Base-by-base conservation (phyloP, 2,888 invertebrate genomes). In the Ferrisia virgata region DNA sequence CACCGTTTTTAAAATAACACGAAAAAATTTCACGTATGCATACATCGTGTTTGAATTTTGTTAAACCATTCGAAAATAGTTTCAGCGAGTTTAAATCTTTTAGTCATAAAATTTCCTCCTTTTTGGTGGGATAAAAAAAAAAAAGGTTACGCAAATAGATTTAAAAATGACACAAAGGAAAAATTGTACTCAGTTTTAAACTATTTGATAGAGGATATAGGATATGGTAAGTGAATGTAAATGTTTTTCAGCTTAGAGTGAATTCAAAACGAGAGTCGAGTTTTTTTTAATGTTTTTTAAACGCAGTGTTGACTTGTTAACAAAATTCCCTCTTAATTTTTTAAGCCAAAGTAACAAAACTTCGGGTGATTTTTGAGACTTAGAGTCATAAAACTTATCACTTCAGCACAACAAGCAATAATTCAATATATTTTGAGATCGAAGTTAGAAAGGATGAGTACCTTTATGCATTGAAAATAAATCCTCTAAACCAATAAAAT, bases 91-190 rank as follows among this genome's bases (percentile, higher is more conserved):
- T 53, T 53, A 53, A 53, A 53, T 53, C 53, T 53, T 53, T 18
- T 18, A 53, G 53, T 53, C 18, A 53, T 53, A 53, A 53, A 53
- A 53, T 53, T 18, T 53, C 53, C 53, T 53, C 53, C 18, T 9
- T 18, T 53, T 53, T 53, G 18, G 18, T 53, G 53, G 22, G 22
- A 0, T 31, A n/a, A 28, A 28, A 58, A 22, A 64, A 28, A 69
- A 69, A 69, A 69, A 33, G 69, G 31, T 28, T 31, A 15, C 15
- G 31, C 28, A 69, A 64, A 69, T 69, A 31, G 69, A 69, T 69
- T 69, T 69, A 31, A 69, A 69, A 69, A 69, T 69, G 31, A 69
- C 69, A 69, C 69, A 69, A 69, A 69, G 31, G 69, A 69, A 69
- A 31, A 69, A 69, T 69, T 69, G 69, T 69, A 69, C 31, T 69